These are phyloP conservation scores for Anaspis maculata DNA, from an alignment of 2,888 invertebrate species.

Conservation along the genomic window DNA sequence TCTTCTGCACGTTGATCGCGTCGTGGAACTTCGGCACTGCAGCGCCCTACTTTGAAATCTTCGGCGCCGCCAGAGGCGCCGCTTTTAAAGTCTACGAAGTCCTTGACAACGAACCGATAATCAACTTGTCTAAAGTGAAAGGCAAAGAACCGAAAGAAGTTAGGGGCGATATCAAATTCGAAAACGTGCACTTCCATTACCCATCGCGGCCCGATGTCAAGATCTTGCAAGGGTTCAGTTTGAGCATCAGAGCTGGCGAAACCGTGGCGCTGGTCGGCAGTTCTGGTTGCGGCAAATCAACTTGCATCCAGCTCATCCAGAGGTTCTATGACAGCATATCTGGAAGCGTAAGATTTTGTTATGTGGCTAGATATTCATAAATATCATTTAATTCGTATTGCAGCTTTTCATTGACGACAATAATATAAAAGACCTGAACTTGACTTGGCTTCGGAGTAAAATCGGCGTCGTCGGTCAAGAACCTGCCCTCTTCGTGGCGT, in stretches of 20 bases:
- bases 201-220: constrained; percentile 67
- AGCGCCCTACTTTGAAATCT: constrained; percentile 68
- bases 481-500: constrained; percentile 73
- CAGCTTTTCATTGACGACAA: constrained; percentile 57
- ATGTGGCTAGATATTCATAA: no score
- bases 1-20: constrained; percentile 65
- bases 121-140: constrained; percentile 55
- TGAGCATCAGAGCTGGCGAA: constrained; percentile 60
- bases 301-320: constrained; percentile 63
- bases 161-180: constrained; percentile 59
- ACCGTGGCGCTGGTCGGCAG: constrained; percentile 66
- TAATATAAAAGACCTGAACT: constrained; percentile 61
- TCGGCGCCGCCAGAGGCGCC: constrained; percentile 70
- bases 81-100: constrained; percentile 67
- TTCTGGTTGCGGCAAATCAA: constrained; percentile 64
- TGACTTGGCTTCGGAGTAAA: constrained; percentile 66
- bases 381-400: constrained; percentile 2
- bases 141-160: constrained; percentile 51
- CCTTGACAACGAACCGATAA: constrained; percentile 62
- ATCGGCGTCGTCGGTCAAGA: constrained; percentile 87
- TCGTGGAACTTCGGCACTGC: constrained; percentile 70
- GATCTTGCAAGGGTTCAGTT: constrained; percentile 56
- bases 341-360: constrained; percentile 55
- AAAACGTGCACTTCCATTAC: constrained; percentile 66
- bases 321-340: constrained; percentile 61